Evolutionary conservation across 2,888 invertebrate species (phyloP), one percentile per base, ranked within the genome.

Genomic region (Watsonalla cultraria): DNA sequence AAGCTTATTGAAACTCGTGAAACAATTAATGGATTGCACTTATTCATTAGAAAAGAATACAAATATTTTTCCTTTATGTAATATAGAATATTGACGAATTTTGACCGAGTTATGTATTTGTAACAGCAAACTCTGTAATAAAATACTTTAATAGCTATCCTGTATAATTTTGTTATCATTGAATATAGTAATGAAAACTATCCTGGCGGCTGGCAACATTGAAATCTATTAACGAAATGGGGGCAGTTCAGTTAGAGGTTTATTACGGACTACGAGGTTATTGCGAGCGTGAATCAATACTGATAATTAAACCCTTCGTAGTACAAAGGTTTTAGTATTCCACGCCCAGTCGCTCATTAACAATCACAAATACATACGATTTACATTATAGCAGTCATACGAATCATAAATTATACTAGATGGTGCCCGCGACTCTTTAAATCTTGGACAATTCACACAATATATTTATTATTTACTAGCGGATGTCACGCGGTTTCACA

Each of bases 281-380:
- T 66, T 57, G 63, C 64, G 55, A 55, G 62, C 60, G 62, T 66
- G 65, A 72, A 68, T 70, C 64, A 66, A 75, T 65, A 62, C 54
- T 50, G 70, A 61, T 79, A 82, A 83, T 82, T 74, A 71, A 70
- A 72, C 76, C 79, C 76, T 71, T 71, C 69, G 67, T 55, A 65
- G 66, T 61, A 61, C 68, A 69, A 76, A 76, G 73, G 77, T 72
- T 72, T 65, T 57, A 64, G 61, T 66, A 68, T 66, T 77, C 73
- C 72, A 72, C 78, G 74, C 72, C 58, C 65, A 54, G 55, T 53
- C 51, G 45, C 46, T 60, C 54, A 62, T 61, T 51, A 56, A 59
- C 55, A 58, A 11, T 42, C 42, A 42, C 1, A 11, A 11, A 37
- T 37, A 37, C 4, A 7, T 37, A 37, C 24, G 37, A 7, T 37